These are phyloP conservation scores for Epinephelus fuscoguttatus DNA, from an alignment of 2,113 vertebrate species.

Conservation along the genomic window DNA sequence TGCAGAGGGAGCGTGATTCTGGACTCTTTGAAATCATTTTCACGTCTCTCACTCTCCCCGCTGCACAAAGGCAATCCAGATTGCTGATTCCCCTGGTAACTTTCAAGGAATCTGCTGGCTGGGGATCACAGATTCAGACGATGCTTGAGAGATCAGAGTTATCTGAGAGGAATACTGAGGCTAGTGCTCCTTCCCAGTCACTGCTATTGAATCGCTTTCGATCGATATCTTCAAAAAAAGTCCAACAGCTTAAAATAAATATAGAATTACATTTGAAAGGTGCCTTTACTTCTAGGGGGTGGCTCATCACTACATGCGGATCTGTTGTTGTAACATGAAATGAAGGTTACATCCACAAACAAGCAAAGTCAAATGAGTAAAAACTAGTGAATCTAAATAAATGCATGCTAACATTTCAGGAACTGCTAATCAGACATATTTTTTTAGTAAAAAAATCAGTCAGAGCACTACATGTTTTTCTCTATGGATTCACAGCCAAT, in stretches of 20 bases:
- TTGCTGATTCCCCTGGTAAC: conserved; percentile 71
- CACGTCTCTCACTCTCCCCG: conserved; percentile 64
- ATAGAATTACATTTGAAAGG: not conserved
- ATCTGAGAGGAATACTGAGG: conserved; percentile 53
- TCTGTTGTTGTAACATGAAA: not conserved
- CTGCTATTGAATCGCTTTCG: not conserved
- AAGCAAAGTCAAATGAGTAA: no score
- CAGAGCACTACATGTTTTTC: not conserved
- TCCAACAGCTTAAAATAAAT: conserved; percentile 3
- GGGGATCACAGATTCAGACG: conserved; percentile 68
- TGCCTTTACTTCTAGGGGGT: not conserved
- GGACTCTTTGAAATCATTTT: conserved; percentile 80
- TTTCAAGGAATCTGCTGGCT: conserved; percentile 75
- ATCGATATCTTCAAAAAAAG: conserved; percentile 26
- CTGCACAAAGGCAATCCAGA: conserved; percentile 75
- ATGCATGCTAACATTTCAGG: not conserved
- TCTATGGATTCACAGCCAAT: conserved; percentile 6
- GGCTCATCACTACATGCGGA: not conserved
- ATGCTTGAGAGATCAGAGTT: conserved; percentile 58
- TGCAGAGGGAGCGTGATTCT: conserved; percentile 65
- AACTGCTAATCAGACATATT: no score
- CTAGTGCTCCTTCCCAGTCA: not conserved
- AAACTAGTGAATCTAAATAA: not conserved
- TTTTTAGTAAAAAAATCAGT: not conserved
- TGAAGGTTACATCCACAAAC: no score